Base-by-base conservation (phyloP, 2,888 invertebrate genomes). In the Leucophora obtusa region DNA sequence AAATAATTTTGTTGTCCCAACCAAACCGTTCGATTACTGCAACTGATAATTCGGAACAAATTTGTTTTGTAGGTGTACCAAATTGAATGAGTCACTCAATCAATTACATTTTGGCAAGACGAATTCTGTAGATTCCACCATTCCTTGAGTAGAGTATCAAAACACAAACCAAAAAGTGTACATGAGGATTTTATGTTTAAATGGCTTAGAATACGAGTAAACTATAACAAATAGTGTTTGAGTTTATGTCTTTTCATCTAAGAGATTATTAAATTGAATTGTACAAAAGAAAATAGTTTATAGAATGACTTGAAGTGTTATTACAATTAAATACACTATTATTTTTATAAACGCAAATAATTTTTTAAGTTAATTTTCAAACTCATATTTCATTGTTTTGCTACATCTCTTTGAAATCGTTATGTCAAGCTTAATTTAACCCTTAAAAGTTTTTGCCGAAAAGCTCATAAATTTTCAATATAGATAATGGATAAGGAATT, bases 141-240 rank as follows among this genome's bases (percentile, higher is more conserved):
- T 28, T 6, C 28, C 28, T 28, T 28, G 7, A 28, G 38, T 38
- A 38, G 38, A 14, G 38, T 38, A 47, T 47, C 1, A 6, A 47
- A n/a, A 14, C 0, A 47, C 43, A 38, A 38, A 10, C 43, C 43
- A 47, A 11, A 47, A 47, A 28, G 33, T 47, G 35, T 56, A 5
- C 21, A 50, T 17, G 38, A 24, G 38, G 38, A 51, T 59, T 66
- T 58, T n/a, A 24, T 21, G 58, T 38, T 58, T 59, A 66, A 73
- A 51, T 59, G 58, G 65, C 43, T 73, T 65, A 59, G 17, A 66
- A 58, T 21, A n/a, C n/a, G n/a, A n/a, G n/a, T n/a, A 35, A 38
- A 65, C 6, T 56, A 63, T 50, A 15, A 8, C 54, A 18, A 28
- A 18, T 47, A 14, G 43, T 47, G 2, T n/a, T 47, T 47, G 43